A percentile compares a stretch with the other conserved stretches of the same genome.
These are phyloP conservation scores for Zelostemma sp. DNA, from an alignment of 1,140 invertebrate genomes.

Conservation along the genomic window DNA sequence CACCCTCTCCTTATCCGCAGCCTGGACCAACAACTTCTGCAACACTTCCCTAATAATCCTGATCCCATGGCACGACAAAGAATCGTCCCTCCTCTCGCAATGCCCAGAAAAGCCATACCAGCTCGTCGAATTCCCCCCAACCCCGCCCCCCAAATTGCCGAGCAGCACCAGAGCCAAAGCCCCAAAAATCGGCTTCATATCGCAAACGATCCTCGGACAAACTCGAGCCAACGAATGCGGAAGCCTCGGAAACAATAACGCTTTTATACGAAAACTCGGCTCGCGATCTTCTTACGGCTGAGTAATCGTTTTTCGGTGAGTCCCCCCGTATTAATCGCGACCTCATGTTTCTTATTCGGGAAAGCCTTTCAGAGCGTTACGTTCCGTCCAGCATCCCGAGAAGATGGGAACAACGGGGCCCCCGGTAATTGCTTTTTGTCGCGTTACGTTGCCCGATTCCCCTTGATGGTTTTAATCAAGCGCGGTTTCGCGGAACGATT, in stretches of 20 bases:
- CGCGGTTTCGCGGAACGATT: conserved; percentile 16
- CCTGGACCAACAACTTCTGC: conserved; percentile 64
- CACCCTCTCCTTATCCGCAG: conserved; percentile 61
- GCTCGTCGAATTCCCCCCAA: conserved; percentile 25
- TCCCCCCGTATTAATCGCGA: too few relatives aligned
- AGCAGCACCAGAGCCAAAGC: conserved; percentile 7
- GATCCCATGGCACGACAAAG: conserved; percentile 68
- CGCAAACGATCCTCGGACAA: not conserved
- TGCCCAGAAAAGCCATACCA: conserved; percentile 57
- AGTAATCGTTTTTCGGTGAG: not conserved
- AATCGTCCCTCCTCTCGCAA: conserved; percentile 56
- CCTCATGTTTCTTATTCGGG: too few relatives aligned
- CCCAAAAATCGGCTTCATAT: too few relatives aligned
- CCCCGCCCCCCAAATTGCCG: not conserved
- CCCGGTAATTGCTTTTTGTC: not conserved
- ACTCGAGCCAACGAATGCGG: not conserved
- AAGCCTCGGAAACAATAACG: not conserved
- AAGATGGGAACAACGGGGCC: too few relatives aligned
- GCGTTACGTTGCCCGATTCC: too few relatives aligned
- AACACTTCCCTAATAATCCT: conserved; percentile 67
- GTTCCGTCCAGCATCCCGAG: too few relatives aligned
- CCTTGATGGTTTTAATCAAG: not conserved
- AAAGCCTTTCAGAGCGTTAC: not conserved
- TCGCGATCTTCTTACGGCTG: not conserved
- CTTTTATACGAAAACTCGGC: not conserved